Conservation (phyloP, 2,888 invertebrate species). For the Hipparchia semele region DNA sequence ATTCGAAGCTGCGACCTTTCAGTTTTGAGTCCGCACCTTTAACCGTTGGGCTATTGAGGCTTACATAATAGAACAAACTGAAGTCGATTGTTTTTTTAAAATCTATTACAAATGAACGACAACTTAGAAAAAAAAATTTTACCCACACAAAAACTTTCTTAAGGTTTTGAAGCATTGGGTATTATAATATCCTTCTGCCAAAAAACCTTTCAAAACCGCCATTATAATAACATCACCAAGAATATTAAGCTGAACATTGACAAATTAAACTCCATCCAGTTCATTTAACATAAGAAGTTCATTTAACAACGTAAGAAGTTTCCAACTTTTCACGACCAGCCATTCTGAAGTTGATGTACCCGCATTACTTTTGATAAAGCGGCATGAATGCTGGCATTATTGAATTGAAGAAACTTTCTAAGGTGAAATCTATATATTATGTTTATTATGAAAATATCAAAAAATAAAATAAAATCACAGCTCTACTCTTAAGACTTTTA, state of each 20-base stretch:
- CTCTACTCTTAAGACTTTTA: too few relatives aligned
- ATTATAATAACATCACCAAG: constrained; percentile 1
- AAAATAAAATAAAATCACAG: too few relatives aligned
- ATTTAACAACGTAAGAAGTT: constrained; percentile 18
- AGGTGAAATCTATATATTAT: neutral
- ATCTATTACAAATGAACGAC: too few relatives aligned
- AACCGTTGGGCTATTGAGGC: too few relatives aligned
- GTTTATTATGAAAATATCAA: neutral
- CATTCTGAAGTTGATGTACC: constrained; percentile 17
- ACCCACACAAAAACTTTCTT: too few relatives aligned
- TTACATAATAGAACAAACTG: too few relatives aligned
- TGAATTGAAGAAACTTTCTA: constrained; percentile 8
- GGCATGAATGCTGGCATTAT: constrained; percentile 12
- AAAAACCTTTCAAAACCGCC: neutral
- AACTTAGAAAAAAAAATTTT: too few relatives aligned
- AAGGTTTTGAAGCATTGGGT: neutral
- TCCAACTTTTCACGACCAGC: constrained; percentile 12
- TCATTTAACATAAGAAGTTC: constrained; percentile 16
- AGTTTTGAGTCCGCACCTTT: too few relatives aligned
- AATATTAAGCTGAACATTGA: constrained; percentile 13
- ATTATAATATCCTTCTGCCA: neutral
- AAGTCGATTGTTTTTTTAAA: too few relatives aligned
- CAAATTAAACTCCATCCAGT: constrained; percentile 14
- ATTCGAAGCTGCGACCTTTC: too few relatives aligned
- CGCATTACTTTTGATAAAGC: constrained; percentile 21